A percentile compares a stretch with the other conserved stretches of the same genome.
Conservation (phyloP, 2,113 vertebrate species). For the Podarcis cretensis region DNA sequence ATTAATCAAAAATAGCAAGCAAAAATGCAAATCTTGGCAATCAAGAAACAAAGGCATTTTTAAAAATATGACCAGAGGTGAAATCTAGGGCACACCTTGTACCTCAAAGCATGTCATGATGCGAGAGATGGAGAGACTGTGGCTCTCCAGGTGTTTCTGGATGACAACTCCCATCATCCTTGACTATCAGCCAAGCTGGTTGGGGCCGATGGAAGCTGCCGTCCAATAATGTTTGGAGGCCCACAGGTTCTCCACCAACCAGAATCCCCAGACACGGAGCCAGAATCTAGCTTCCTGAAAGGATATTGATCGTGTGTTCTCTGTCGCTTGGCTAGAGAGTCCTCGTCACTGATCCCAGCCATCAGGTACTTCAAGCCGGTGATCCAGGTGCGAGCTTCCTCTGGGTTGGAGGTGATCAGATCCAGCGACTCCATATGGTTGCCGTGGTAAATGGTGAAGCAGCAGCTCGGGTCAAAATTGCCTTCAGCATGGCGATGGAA, state of each 20-base stretch:
- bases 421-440: conserved; percentile 96
- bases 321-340: conserved; percentile 92
- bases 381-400: conserved; percentile 96
- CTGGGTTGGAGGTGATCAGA: conserved; percentile 91
- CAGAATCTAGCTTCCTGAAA: conserved; percentile 48
- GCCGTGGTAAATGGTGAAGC: conserved; percentile 96
- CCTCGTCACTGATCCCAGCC: conserved; percentile 97
- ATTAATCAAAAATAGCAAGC: background rate
- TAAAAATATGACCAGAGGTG: background rate
- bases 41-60: background rate
- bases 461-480: conserved; percentile 90
- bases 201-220: too few species aligned
- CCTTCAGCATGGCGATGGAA: conserved; percentile 93
- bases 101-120: background rate
- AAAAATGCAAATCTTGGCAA: background rate
- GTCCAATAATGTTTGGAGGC: too few species aligned
- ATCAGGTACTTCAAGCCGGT: conserved; percentile 95
- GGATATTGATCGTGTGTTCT: conserved; percentile 98
- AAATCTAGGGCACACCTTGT: background rate
- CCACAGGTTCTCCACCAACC: background rate
- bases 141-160: too few species aligned
- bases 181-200: too few species aligned
- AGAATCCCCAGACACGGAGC: accelerated
- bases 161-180: too few species aligned
- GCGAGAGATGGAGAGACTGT: too few species aligned